A percentile compares a stretch with the other conserved stretches of the same genome.
These are phyloP conservation scores for Monomorium pharaonis DNA, from an alignment of 1,140 invertebrate genomes.

Conservation along the genomic window DNA sequence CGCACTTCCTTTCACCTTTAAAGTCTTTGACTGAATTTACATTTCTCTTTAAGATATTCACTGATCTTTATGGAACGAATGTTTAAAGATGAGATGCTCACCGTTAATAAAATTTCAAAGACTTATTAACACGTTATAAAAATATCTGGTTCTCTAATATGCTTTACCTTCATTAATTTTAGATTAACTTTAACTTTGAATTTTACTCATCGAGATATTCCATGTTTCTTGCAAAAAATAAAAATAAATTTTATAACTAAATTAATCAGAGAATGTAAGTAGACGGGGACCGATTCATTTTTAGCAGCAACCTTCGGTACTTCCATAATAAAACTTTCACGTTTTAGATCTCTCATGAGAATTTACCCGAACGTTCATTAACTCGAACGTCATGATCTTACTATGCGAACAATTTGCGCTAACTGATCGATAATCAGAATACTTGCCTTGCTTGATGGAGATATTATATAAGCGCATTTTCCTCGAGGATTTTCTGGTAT, in stretches of 20 bases:
- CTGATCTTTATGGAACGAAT: background rate
- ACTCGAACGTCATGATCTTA: background rate
- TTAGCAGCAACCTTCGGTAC: background rate
- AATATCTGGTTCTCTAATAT: background rate
- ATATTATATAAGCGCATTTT: slow-evolving; percentile 33
- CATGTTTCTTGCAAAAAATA: background rate
- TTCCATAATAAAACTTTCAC: background rate
- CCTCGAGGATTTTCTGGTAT: slow-evolving; percentile 51
- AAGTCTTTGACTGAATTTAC: background rate
- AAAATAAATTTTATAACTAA: background rate
- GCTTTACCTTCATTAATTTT: background rate
- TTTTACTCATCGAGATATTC: background rate
- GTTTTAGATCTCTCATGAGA: background rate
- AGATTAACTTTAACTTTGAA: background rate
- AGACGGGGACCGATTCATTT: background rate
- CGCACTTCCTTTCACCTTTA: background rate
- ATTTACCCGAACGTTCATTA: background rate
- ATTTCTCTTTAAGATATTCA: background rate
- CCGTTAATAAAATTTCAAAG: background rate
- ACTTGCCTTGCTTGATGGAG: slow-evolving; percentile 29
- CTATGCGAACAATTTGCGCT: background rate
- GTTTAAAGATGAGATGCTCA: background rate
- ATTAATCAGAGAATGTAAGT: background rate
- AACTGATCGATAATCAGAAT: slow-evolving; percentile 36
- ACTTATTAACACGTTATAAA: background rate